Percentiles rank a stretch among this genome's conserved stretches.
Conservation (phyloP, 2,113 vertebrate genomes). For the Crotalus horridus region DNA sequence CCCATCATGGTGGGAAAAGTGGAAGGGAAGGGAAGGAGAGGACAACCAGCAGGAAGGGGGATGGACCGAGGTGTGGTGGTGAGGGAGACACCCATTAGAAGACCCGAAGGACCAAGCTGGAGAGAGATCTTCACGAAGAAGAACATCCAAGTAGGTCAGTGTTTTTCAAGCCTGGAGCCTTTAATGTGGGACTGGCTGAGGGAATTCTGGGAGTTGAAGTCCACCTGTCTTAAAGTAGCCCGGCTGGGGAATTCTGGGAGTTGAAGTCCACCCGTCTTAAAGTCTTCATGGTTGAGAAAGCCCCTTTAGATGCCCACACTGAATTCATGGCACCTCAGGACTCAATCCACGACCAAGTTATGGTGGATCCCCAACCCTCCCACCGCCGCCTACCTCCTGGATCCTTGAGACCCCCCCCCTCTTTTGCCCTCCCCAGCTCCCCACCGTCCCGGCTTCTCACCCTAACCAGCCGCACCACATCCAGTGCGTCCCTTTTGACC, state of each 20-base stretch:
- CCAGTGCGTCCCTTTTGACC: not conserved
- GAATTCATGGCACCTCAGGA: not conserved
- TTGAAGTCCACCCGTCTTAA: not conserved
- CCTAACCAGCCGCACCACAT: not conserved
- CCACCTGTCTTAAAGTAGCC: no score
- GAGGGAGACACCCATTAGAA: not conserved
- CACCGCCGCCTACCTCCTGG: not conserved
- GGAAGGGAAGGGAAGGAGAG: not conserved
- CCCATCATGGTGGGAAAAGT: not conserved
- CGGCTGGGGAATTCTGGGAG: no score
- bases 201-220: not conserved
- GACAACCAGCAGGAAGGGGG: not conserved
- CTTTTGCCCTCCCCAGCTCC: not conserved
- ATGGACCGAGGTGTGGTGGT: not conserved
- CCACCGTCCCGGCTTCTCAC: not conserved
- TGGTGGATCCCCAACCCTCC: not conserved
- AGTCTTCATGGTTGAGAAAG: not conserved
- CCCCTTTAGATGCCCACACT: not conserved
- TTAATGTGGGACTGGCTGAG: not conserved
- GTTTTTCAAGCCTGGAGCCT: not conserved
- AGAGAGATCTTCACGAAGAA: not conserved
- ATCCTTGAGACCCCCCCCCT: not conserved
- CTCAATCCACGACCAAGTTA: not conserved
- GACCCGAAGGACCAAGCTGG: not conserved
- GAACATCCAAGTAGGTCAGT: not conserved